Evolutionary conservation across 2,113 vertebrate genomes (phyloP).

Genomic region (Grammomys dolichurus): DNA sequence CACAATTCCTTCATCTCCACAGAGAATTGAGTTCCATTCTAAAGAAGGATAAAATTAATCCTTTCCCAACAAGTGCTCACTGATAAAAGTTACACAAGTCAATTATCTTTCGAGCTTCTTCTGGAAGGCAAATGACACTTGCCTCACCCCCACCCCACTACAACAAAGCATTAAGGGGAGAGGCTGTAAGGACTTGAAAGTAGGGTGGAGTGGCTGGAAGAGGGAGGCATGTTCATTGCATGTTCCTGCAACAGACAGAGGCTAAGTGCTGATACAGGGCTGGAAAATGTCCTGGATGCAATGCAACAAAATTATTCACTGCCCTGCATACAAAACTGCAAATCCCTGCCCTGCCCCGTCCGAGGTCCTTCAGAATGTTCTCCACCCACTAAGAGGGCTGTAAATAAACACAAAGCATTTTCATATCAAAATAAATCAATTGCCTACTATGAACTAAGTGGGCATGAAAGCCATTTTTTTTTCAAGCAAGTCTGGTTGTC

Average conservation of each 20-base stretch:
- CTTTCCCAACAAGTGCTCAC: not conserved
- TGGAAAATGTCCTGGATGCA: constrained; percentile 8
- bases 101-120: not conserved
- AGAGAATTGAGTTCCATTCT: not conserved
- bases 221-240: not conserved
- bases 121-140: not conserved
- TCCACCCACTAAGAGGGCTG: not conserved
- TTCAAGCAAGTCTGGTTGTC: not conserved
- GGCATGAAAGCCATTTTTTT: not conserved
- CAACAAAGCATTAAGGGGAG: too few species aligned
- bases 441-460: not conserved
- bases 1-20: not conserved
- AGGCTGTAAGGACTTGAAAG: not conserved
- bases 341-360: not conserved
- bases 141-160: not conserved
- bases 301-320: not conserved
- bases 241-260: not conserved
- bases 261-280: not conserved
- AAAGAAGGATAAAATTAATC: not conserved
- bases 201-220: not conserved
- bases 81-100: not conserved
- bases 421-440: not conserved
- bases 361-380: not conserved
- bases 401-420: not conserved
- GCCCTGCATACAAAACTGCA: not conserved